These are phyloP conservation scores for Drosophila lini DNA, from an alignment of 1,140 invertebrate species.

Conservation along the genomic window DNA sequence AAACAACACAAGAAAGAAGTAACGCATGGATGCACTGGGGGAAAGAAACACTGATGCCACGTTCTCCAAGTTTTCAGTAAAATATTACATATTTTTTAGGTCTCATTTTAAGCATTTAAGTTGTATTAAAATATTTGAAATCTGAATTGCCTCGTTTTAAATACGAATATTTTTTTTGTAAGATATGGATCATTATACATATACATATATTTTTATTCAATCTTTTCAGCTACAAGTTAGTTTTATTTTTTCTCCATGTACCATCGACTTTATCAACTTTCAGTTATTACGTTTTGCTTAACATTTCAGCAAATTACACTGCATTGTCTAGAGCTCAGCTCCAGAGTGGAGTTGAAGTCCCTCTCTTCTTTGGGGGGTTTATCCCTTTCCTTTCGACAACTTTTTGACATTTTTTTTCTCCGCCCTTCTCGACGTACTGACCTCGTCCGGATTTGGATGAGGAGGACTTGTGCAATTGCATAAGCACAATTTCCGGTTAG, in stretches of 20 bases:
- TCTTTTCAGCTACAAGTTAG: too few relatives aligned
- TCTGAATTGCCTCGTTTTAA: too few relatives aligned
- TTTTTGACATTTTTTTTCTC: constrained; percentile 31
- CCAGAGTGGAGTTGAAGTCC: constrained; percentile 32
- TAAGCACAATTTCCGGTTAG: constrained; percentile 75
- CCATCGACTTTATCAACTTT: constrained; percentile 66
- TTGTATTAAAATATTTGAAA: neutral
- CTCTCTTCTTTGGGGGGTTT: constrained; percentile 14
- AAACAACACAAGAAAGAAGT: constrained; percentile 4
- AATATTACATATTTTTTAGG: neutral
- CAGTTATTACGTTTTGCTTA: constrained; percentile 76
- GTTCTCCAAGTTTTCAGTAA: neutral
- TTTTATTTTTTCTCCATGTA: constrained; percentile 29
- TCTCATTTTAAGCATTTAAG: too few relatives aligned
- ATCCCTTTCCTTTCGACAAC: constrained; percentile 22
- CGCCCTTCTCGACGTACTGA: constrained; percentile 38
- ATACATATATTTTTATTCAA: too few relatives aligned
- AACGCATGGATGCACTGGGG: neutral
- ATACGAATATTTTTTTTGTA: too few relatives aligned
- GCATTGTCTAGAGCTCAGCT: constrained; percentile 62
- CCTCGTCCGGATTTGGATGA: constrained; percentile 41
- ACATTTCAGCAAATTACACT: constrained; percentile 74
- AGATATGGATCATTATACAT: too few relatives aligned
- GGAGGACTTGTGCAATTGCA: constrained; percentile 59
- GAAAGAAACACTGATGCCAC: neutral